A percentile compares a stretch with the other conserved stretches of the same genome.
Evolutionary conservation across 1,140 invertebrate genomes (phyloP).

Genomic region (Coenobita brevimanus): DNA sequence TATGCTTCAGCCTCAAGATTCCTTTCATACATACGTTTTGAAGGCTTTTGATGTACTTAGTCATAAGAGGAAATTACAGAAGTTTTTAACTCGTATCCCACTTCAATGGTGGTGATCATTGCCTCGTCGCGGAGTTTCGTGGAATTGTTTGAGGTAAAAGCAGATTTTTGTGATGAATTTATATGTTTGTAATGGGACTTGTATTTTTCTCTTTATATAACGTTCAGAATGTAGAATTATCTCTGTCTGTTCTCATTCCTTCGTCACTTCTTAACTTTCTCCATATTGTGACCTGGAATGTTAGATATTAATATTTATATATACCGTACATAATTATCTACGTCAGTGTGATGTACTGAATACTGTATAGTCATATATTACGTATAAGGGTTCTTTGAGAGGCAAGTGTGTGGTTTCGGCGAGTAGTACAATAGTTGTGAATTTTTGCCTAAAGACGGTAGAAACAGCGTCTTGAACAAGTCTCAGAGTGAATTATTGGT

Average conservation of each 20-base stretch:
- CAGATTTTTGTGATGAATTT: too few species aligned
- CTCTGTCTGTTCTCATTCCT: not conserved
- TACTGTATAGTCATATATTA: slow-evolving; percentile 9
- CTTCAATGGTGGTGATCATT: not conserved
- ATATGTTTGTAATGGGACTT: slow-evolving; percentile 6
- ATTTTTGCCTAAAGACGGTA: not conserved
- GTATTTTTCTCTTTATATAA: slow-evolving; percentile 9
- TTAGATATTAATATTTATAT: slow-evolving; percentile 19
- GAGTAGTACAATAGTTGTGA: slow-evolving; percentile 14
- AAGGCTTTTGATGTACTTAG: not conserved
- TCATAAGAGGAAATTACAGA: not conserved
- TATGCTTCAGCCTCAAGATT: not conserved
- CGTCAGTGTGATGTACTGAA: too few species aligned
- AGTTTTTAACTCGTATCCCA: not conserved
- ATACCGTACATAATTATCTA: not conserved
- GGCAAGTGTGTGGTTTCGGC: not conserved
- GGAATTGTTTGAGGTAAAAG: not conserved
- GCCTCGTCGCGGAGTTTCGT: slow-evolving; percentile 39
- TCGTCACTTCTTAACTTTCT: slow-evolving; percentile 30
- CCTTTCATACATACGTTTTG: not conserved
- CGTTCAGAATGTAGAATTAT: slow-evolving; percentile 4
- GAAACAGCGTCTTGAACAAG: not conserved
- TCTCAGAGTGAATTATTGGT: slow-evolving; percentile 10
- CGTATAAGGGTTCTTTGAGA: slow-evolving; percentile 26
- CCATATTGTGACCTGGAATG: slow-evolving; percentile 41